Conservation (phyloP, 2,888 invertebrate species). For the Eupsilia transversa region DNA sequence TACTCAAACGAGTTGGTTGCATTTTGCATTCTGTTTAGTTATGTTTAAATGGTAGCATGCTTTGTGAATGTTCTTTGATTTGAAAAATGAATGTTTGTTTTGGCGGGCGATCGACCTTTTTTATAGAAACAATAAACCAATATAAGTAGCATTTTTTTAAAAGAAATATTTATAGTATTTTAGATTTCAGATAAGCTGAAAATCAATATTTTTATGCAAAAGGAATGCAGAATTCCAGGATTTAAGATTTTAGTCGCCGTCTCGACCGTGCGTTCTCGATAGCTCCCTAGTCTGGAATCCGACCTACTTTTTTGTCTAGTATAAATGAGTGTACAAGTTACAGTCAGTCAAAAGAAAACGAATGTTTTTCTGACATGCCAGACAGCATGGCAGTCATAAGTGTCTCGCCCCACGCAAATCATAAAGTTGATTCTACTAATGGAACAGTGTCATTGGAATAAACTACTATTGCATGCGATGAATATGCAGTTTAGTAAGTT, state of each 20-base stretch:
- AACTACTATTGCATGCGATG: conserved; percentile 23
- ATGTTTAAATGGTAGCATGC: conserved; percentile 63
- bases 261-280: neutral
- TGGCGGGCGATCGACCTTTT: neutral
- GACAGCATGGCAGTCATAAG: conserved; percentile 51
- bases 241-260: neutral
- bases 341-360: conserved; percentile 33
- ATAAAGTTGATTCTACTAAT: conserved; percentile 51
- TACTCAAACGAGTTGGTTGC: conserved; percentile 72
- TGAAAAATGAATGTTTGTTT: neutral
- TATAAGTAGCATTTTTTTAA: accelerated
- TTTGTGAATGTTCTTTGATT: conserved; percentile 62
- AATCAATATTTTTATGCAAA: neutral
- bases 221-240: neutral
- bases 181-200: neutral
- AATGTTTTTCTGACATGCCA: conserved; percentile 40
- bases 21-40: conserved; percentile 75
- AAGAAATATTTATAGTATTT: neutral
- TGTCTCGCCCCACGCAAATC: conserved; percentile 53
- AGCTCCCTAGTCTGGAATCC: too few species aligned
- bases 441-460: conserved; percentile 29
- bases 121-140: accelerated
- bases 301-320: neutral
- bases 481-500: conserved; percentile 20
- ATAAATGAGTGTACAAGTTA: neutral